These are phyloP conservation scores for Odontocerum albicorne DNA, from an alignment of 2,888 invertebrate species.

Conservation along the genomic window DNA sequence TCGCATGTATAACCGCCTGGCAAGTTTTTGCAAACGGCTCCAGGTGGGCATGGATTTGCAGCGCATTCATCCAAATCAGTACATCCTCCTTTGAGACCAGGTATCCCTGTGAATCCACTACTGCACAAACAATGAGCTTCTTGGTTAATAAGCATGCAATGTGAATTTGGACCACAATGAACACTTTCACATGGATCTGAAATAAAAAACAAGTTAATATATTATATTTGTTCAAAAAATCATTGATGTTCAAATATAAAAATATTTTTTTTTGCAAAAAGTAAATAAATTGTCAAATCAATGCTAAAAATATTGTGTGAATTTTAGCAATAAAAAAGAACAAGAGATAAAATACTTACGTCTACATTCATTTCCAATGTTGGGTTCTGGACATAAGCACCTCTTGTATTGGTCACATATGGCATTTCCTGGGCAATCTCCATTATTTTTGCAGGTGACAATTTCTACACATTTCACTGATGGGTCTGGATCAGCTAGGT, in stretches of 20 bases:
- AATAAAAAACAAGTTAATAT: slow-evolving; percentile 38
- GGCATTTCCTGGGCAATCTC: slow-evolving; percentile 88
- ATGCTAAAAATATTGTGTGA: too few species aligned
- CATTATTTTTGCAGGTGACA: slow-evolving; percentile 72
- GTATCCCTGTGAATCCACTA: slow-evolving; percentile 76
- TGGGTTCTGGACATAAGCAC: slow-evolving; percentile 89
- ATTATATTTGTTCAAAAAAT: neutral
- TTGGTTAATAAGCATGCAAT: slow-evolving; percentile 83
- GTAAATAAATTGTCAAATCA: neutral
- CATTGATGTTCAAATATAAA: neutral
- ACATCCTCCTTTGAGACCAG: slow-evolving; percentile 69
- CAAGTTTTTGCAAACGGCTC: slow-evolving; percentile 87
- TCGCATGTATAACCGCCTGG: slow-evolving; percentile 86
- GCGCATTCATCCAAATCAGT: slow-evolving; percentile 89
- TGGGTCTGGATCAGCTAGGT: slow-evolving; percentile 82
- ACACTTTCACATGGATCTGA: slow-evolving; percentile 88
- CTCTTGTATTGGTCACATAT: slow-evolving; percentile 76
- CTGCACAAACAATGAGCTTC: slow-evolving; percentile 83
- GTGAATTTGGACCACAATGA: slow-evolving; percentile 83
- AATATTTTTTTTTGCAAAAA: neutral
- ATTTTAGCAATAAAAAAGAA: too few species aligned
- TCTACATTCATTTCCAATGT: slow-evolving; percentile 87
- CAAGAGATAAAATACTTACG: slow-evolving; percentile 66
- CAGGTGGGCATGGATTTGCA: slow-evolving; percentile 76
- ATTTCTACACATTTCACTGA: slow-evolving; percentile 80